Evolutionary conservation across 2,888 invertebrate genomes (phyloP).

Genomic region (Thumatha senex): DNA sequence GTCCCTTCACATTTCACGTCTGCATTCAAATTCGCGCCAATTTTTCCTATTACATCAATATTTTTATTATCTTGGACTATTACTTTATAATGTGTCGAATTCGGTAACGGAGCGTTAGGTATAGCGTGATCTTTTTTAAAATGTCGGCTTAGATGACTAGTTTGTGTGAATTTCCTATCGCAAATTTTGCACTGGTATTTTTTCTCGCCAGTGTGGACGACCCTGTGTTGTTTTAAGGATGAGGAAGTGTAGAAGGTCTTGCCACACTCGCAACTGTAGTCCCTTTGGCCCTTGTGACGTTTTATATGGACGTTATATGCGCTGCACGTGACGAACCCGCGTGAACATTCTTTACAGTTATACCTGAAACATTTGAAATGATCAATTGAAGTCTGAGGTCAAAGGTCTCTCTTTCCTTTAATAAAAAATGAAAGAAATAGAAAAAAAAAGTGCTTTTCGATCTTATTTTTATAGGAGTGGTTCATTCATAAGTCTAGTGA

Average conservation of each 20-base stretch:
- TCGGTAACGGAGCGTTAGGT: conserved; percentile 60
- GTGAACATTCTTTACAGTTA: conserved; percentile 67
- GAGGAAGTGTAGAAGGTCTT: conserved; percentile 77
- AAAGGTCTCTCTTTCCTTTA: too few species aligned
- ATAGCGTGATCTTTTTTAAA: conserved; percentile 71
- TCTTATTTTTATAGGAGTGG: too few species aligned
- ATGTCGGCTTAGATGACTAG: conserved; percentile 71
- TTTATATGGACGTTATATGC: conserved; percentile 72
- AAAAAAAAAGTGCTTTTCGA: too few species aligned
- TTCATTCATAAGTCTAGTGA: too few species aligned
- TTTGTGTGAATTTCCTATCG: conserved; percentile 72
- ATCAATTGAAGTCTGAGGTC: neutral
- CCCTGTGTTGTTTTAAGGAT: conserved; percentile 70
- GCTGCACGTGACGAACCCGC: conserved; percentile 73
- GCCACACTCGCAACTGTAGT: conserved; percentile 75
- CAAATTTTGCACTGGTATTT: conserved; percentile 76
- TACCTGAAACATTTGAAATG: conserved; percentile 48
- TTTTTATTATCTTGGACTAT: conserved; percentile 44
- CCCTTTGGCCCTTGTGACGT: conserved; percentile 72
- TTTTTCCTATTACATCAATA: conserved; percentile 33
- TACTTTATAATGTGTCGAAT: conserved; percentile 60
- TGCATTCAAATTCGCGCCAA: conserved; percentile 14
- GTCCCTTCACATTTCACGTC: conserved; percentile 47
- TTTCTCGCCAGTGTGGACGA: conserved; percentile 75
- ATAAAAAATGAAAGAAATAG: too few species aligned